Evolutionary conservation across 2,888 invertebrate species (phyloP).

Genomic region (Atethmia centrago): DNA sequence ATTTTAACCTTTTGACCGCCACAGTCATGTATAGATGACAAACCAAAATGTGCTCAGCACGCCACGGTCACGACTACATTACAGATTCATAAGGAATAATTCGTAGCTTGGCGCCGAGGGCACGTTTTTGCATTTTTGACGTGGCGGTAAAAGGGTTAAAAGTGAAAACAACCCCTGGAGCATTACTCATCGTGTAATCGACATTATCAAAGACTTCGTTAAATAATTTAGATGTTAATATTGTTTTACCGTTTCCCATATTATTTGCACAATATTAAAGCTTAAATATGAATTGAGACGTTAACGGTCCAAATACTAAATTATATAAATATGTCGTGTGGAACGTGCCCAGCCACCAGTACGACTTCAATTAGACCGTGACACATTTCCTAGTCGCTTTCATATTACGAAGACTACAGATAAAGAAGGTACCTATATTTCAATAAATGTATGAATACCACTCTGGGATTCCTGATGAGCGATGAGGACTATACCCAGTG

Average conservation of each 20-base stretch:
- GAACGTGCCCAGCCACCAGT: constrained; percentile 80
- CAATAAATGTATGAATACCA: constrained; percentile 8
- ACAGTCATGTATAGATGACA: too few species aligned
- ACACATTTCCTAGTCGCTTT: constrained; percentile 85
- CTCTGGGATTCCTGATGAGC: constrained; percentile 1
- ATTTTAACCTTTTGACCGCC: too few species aligned
- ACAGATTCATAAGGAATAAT: too few species aligned
- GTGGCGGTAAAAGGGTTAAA: too few species aligned
- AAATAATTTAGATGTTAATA: neutral
- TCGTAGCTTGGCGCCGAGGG: too few species aligned
- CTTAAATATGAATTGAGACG: constrained; percentile 54
- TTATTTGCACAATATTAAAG: constrained; percentile 36
- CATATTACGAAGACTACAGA: constrained; percentile 74
- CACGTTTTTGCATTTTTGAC: too few species aligned
- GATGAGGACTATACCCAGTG: neutral
- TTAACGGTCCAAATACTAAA: constrained; percentile 74
- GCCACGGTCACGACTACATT: too few species aligned
- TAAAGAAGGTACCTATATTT: constrained; percentile 19
- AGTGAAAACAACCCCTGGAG: neutral
- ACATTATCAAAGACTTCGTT: neutral
- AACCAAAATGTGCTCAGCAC: too few species aligned
- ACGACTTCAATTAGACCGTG: constrained; percentile 85
- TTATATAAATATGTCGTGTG: constrained; percentile 78
- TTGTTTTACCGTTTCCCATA: constrained; percentile 17
- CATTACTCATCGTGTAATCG: neutral